Base-by-base conservation (phyloP, 2,113 vertebrate genomes). In the Vanacampus margaritifer region DNA sequence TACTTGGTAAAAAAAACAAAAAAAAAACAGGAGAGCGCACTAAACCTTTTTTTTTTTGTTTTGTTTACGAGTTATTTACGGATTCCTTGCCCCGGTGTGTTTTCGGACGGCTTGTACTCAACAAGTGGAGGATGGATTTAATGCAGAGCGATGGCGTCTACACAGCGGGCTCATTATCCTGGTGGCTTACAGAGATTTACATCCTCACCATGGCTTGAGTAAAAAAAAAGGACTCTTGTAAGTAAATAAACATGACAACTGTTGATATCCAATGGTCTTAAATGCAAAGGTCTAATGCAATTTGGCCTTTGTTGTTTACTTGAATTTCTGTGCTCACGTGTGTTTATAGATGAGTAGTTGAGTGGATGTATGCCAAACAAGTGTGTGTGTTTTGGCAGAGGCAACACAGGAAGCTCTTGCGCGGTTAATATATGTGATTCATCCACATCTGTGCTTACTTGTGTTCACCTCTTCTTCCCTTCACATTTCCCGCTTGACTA, bases 51-150 rank as follows among this genome's bases (percentile, higher is more conserved):
- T 75, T 74, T 76, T 64, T 43, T 70, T 80, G 77, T 61, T 37
- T 36, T 37, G 5, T 60, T 3, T 61, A 67, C 54, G 64, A 3
- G 67, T 32, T 32, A 4, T 32, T 65, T 36, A 28, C 69, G 58
- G 71, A 69, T 67, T 69, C 76, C 63, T 73, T 65, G 58, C 37
- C 59, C 35, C 39, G 53, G 21, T 74, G 51, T 59, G 51, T 54
- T 81, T 74, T 74, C 68, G 68, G 77, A 69, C 67, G 69, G 56
- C 69, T 80, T 59, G 67, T 43, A 68, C 69, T 85, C 86, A 88
- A 90, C 89, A 90, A 90, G 89, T 90, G 86, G 79, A 76, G 85
- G 82, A 85, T 86, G 80, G 87, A 85, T 87, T 87, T 82, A 86
- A 82, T 85, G 83, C 83, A 72, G 46, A 84, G 75, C 80, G 76